Evolutionary conservation across 1,140 invertebrate species (phyloP).

Genomic region (Chionoecetes opilio): DNA sequence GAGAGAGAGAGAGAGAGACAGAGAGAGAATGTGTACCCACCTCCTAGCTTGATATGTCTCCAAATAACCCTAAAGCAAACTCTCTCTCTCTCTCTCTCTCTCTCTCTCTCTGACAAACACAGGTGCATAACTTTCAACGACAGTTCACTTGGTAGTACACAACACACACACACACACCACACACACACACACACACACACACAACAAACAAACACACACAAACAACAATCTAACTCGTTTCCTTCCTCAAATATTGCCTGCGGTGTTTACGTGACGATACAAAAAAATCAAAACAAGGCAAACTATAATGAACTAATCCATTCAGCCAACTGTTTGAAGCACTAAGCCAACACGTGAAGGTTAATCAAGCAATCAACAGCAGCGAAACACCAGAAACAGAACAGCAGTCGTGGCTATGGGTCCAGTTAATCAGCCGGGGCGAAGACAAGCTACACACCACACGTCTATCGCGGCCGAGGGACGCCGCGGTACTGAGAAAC

Average conservation of each 20-base stretch:
- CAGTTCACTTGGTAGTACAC: too few species aligned
- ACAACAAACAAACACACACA: background rate
- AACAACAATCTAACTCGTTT: too few species aligned
- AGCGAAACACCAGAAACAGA: background rate
- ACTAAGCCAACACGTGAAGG: too few species aligned
- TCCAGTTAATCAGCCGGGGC: background rate
- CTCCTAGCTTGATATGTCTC: too few species aligned
- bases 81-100: slow-evolving; percentile 42
- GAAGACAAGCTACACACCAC: background rate
- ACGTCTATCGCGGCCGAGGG: background rate
- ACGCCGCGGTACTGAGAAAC: background rate
- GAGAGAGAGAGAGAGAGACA: too few species aligned
- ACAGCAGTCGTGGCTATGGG: background rate
- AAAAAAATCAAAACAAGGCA: background rate
- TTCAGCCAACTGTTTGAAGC: too few species aligned
- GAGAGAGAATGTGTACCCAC: too few species aligned
- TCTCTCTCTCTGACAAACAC: background rate
- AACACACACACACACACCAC: too few species aligned
- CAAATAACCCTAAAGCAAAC: background rate
- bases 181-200: too few species aligned
- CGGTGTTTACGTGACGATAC: too few species aligned
- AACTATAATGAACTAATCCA: background rate
- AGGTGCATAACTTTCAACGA: too few species aligned
- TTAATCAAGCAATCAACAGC: background rate
- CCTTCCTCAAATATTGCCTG: too few species aligned